Base-by-base conservation (phyloP, 2,113 vertebrate species). In the Agapornis roseicollis region DNA sequence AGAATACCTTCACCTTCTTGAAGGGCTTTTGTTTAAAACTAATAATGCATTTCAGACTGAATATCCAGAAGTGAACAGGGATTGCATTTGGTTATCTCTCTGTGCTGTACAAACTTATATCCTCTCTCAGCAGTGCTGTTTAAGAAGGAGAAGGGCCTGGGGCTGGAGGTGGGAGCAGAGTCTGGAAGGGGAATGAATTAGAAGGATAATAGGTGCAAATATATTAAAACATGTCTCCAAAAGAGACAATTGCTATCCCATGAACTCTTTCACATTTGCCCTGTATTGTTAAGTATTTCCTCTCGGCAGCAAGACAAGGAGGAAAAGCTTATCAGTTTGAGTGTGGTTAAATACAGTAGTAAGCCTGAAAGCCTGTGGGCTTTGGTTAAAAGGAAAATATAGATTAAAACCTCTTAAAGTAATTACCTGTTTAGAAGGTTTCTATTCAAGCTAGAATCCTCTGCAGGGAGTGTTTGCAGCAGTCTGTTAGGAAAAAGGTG, bases 391-490 rank as follows among this genome's bases (percentile, higher is more conserved):
- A 92, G 58, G 73, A 90, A 94, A 96, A 95, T 70, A 95, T 2
- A 94, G 92, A 95, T 93, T 93, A 90, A 95, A 96, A 84, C 85
- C 88, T 90, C 93, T 90, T 92, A 94, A 89, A 53, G 84, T 91
- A 95, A 97, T 93, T 96, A 96, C 83, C 80, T 87, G 92, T 94
- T 96, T 94, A 94, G 90, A 82, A 92, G 66, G 53, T 87, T 96
- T 94, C 88, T 78, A 92, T 85, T 96, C 93, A 92, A 87, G 47
- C 56, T 78, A 90, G 85, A 95, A 86, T 76, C 77, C 88, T 93
- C 90, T 88, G 78, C 68, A 91, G 85, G 52, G 77, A 93, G 63
- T 85, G 37, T 81, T 76, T 86, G 44, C 71, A 93, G 76, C 65
- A 61, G 91, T 68, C 82, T 94, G 35, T 69, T 86, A 90, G 80